phyloP scores from a whole-genome alignment of 2,797 vertebrate genomes.

The Orestias chungarensis region DNA sequence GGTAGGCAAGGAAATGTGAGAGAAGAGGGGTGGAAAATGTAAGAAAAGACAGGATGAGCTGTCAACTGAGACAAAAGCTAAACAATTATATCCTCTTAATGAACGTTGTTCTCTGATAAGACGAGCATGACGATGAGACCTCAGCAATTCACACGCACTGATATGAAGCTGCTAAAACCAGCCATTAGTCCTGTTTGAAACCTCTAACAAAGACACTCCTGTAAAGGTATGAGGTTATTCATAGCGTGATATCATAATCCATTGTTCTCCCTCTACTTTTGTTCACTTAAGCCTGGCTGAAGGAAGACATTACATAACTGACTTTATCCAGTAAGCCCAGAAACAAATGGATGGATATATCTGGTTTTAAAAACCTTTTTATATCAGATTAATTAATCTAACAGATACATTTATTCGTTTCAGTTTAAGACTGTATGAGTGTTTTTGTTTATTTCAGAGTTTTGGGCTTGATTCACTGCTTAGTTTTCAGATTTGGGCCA shows the following conservation, averaged over 20 bases:
- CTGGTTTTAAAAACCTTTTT: background rate
- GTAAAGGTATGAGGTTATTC: constrained; percentile 24
- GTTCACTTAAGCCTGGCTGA: background rate
- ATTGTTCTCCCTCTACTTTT: constrained; percentile 10
- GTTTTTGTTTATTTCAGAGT: background rate
- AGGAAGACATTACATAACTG: constrained; percentile 25
- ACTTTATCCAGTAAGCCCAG: background rate
- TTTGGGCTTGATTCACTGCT: background rate
- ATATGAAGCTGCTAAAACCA: constrained; percentile 20
- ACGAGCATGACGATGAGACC: constrained; percentile 51
- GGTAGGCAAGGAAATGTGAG: constrained; percentile 6
- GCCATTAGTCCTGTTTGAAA: constrained; percentile 37
- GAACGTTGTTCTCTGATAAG: constrained; percentile 40
- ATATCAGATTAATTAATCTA: background rate
- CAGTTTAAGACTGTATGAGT: background rate
- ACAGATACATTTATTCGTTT: background rate
- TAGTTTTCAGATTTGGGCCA: too few relatives aligned
- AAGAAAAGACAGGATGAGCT: constrained; percentile 28
- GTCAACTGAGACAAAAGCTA: constrained; percentile 61
- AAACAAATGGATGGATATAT: background rate
- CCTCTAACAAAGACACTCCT: constrained; percentile 32
- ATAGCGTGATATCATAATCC: constrained; percentile 14
- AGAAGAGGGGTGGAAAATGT: constrained; percentile 7
- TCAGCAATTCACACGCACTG: constrained; percentile 26
- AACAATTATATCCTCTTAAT: constrained; percentile 56